Conservation (phyloP, 1,140 invertebrate genomes). For the Halictus rubicundus region DNA sequence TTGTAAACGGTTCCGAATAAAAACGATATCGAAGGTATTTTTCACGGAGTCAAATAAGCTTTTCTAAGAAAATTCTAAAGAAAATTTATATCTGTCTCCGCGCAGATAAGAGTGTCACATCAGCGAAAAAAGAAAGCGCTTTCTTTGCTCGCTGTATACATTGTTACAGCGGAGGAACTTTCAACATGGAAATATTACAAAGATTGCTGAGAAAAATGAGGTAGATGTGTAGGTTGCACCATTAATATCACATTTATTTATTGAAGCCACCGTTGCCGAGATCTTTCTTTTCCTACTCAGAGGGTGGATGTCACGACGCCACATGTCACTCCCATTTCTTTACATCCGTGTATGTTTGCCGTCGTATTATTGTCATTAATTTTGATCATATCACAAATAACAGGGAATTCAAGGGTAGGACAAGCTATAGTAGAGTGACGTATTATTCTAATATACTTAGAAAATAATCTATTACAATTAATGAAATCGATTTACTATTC, state of each 20-base stretch:
- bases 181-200: conserved; percentile 27
- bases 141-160: neutral
- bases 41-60: neutral
- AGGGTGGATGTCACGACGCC: neutral
- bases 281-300: conserved; percentile 4
- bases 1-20: neutral
- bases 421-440: too few relatives aligned
- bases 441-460: too few relatives aligned
- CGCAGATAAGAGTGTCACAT: neutral
- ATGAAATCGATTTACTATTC: too few relatives aligned
- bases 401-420: neutral
- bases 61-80: neutral
- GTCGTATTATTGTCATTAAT: neutral
- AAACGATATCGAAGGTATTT: neutral
- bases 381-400: neutral
- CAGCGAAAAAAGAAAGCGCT: neutral
- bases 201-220: conserved; percentile 2
- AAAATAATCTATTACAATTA: too few relatives aligned
- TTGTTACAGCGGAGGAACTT: conserved; percentile 35
- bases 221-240: conserved; percentile 11
- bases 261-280: conserved; percentile 19
- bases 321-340: neutral
- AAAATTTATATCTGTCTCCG: conserved; percentile 3
- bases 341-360: neutral
- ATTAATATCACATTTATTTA: conserved; percentile 62